Percentiles rank a stretch among this genome's conserved stretches.
Conservation (phyloP, 2,888 invertebrate species). For the Drosophila nr. medialis region DNA sequence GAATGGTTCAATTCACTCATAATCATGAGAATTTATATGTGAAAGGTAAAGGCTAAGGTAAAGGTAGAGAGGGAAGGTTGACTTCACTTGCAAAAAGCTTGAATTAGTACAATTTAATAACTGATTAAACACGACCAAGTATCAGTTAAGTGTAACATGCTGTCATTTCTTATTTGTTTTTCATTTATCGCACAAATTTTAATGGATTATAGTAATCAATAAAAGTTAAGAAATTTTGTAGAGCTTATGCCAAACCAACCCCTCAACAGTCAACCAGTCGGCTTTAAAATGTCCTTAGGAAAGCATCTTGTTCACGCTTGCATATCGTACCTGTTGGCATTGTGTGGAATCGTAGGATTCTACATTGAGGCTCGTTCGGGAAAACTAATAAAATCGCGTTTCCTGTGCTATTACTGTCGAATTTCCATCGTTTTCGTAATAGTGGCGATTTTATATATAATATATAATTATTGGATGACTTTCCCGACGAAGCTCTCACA, state of each 20-base stretch:
- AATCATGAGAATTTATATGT: neutral
- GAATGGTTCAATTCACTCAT: neutral
- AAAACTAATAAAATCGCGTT: neutral
- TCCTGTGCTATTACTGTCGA: constrained; percentile 3
- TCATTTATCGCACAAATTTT: neutral
- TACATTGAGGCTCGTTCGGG: constrained; percentile 6
- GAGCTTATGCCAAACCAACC: neutral
- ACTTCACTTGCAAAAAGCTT: neutral
- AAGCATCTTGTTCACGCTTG: constrained; percentile 13
- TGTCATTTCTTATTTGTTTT: constrained; percentile 1
- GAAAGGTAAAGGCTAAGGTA: neutral
- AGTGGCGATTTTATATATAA: neutral
- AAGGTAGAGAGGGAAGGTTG: neutral
- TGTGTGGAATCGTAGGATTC: constrained; percentile 12
- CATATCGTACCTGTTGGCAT: constrained; percentile 10
- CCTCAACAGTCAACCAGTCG: neutral
- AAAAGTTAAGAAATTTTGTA: neutral
- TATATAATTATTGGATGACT: neutral
- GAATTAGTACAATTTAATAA: neutral
- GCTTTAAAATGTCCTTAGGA: constrained; percentile 3
- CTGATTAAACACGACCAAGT: neutral
- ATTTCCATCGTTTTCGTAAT: neutral
- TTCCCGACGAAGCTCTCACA: neutral
- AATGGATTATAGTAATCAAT: neutral
- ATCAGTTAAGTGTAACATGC: neutral